Evolutionary conservation across 2,797 vertebrate species (phyloP), one percentile per base, ranked within the genome.

Genomic region (Tenualosa thibaudeaui): DNA sequence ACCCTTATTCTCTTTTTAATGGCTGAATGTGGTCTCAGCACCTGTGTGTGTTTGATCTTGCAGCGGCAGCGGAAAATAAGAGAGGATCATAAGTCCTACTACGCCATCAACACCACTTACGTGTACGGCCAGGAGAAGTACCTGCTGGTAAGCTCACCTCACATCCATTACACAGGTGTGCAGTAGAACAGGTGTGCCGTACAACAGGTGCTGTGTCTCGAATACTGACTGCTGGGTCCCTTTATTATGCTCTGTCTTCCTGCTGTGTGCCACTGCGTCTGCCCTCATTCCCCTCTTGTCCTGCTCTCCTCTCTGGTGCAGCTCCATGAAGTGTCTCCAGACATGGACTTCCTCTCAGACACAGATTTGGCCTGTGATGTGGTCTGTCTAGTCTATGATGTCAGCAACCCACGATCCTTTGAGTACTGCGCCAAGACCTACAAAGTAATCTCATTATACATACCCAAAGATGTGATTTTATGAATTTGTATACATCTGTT

Each of bases 61-160:
- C 96, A 99, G 98, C 95, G 92, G 86, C 98, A 98, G 91, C 96
- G 93, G 91, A 95, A 91, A 87, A 96, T 99, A 85, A 96, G 94
- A 88, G 96, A 97, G 89, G 98, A 98, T 87, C 98, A 98, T 93
- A 98, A 97, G 89, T 99, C 98, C 19, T 96, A 96, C 89, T 99
- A 99, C 51, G 97, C 98, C 81, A 98, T 99, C 92, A 99, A 97
- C 89, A 98, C 98, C 3, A 96, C 98, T 84, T 99, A 99, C 82
- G 98, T 99, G 0, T 99, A 99, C 2, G 98, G 98, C 84, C 98
- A 99, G 93, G 98, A 99, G 92, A 99, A 99, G 89, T 99, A 99
- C 89, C 94, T 99, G 88, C 93, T 99, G 95, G 98, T 99, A 94
- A 96, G 96, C 15, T 10, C 60, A 84, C 7, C 5, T 82, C 62